Base-by-base conservation (phyloP, 2,797 vertebrate species). In the Gallirallus australis region DNA sequence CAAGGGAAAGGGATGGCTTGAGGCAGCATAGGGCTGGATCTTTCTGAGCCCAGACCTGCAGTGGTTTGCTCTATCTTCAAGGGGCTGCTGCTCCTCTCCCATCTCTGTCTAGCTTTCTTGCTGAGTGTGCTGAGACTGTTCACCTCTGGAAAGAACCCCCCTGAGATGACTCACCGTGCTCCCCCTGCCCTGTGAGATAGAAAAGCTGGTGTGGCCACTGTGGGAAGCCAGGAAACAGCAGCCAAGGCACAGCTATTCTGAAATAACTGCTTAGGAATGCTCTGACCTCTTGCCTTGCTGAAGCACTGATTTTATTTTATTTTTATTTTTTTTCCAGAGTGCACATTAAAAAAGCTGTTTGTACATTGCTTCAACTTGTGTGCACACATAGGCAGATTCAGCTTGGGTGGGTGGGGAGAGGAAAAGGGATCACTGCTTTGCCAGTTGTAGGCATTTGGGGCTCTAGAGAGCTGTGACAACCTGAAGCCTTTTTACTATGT, bases 261-360 rank as follows among this genome's bases (percentile, higher is more conserved):
- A 96, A 97, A 92, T 97, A 94, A 95, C 23, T 88, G 89, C 82
- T 97, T 71, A 97, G 96, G 96, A 97, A 97, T 96, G 94, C 71
- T 96, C 69, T 96, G 96, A 93, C 93, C 94, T 97, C 90, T 92
- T 97, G 91, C 83, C 59, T 94, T 53, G 54, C 76, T 91, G 45
- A 86, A 92, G 78, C 35, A 48, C 66, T 40, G 5, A 54, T 37
- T 73, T 39, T 80, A 27, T 7, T 24, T 57, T 1, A 18, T 18
- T 10, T 37, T 28, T 18, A 11, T 18, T 7, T 73, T 37, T 72
- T 10, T 15, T 35, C 4, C 57, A 50, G 35, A 57, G 70, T 90
- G 48, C 75, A 16, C 12, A 24, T 89, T 85, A 48, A 72, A 84
- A 94, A 76, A 80, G 72, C 40, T 94, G 82, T 96, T 97, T 93